Base-by-base conservation (phyloP, 2,113 vertebrate genomes). In the Astur gentilis region DNA sequence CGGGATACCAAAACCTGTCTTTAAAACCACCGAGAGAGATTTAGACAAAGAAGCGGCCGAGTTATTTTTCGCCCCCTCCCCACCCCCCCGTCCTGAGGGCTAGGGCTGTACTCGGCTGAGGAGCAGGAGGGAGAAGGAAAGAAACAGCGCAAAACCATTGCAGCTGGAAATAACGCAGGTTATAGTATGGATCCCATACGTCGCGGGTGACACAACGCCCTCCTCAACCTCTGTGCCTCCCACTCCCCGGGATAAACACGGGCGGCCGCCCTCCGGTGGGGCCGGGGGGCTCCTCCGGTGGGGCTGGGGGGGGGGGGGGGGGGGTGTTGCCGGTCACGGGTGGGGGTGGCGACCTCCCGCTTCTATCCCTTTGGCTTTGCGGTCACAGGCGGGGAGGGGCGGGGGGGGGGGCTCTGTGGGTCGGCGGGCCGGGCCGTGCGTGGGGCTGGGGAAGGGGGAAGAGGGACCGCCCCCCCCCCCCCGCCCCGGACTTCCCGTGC, bases 161-260 rank as follows among this genome's bases (percentile, higher is more conserved):
- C 80, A 11, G 66, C 11, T 11, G 61, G 25, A 6, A n/a, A 40
- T 5, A 65, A 4, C 7, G 8, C 34, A 2, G 7, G 5, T 14
- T 17, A 4, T 0, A 17, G 21, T 1, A 4, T 6, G 36, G 1
- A 8, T 20, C 34, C 45, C 45, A 0, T 3, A 11, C 55, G 5
- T 4, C 21, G 64, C 11, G 13, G 23, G 13, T 1, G 69, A 42
- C 16, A 10, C 52, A 10, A 15, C 27, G 4, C 6, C 2, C 47
- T 26, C 45, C 40, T 0, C 14, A 5, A 10, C 10, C 29, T 16
- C 70, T 1, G n/a, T 1, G 22, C 69, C 2, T 42, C 55, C 25
- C 17, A 22, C n/a, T 17, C 32, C 31, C 23, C 16, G 16, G 2
- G 23, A 29, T 11, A 16, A 61, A 21, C 34, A 3, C 34, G 5